phyloP scores from a whole-genome alignment of 2,113 vertebrate genomes.

The Mus pahari region DNA sequence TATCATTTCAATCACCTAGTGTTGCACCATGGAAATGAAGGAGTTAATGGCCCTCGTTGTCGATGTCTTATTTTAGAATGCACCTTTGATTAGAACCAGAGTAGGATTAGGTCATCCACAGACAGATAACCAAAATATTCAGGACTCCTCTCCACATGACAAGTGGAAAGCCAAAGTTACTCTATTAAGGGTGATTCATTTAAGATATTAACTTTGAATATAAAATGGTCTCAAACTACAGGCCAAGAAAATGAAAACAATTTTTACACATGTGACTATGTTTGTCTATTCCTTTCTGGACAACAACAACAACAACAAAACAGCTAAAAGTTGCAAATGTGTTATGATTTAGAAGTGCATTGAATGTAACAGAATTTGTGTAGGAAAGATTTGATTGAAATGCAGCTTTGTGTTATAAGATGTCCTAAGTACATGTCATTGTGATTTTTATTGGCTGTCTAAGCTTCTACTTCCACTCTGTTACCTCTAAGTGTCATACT shows the following conservation, averaged over 20 bases:
- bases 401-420: background rate
- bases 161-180: rapidly evolving
- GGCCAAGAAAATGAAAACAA: background rate
- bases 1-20: background rate
- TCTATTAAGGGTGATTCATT: background rate
- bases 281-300: background rate
- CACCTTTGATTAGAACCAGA: conserved; percentile 5
- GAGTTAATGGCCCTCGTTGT: background rate
- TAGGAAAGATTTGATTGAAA: background rate
- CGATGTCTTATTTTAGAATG: background rate
- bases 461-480: background rate
- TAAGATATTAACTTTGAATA: background rate
- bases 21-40: rapidly evolving
- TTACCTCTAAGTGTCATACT: background rate
- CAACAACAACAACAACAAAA: background rate
- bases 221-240: background rate
- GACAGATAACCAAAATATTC: background rate
- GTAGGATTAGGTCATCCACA: background rate
- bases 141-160: background rate
- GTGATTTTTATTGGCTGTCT: background rate
- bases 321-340: background rate
- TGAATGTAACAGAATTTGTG: background rate
- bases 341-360: background rate
- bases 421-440: background rate
- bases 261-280: background rate